Conservation (phyloP, 1,140 invertebrate species). For the Oncopodura yosiiana region DNA sequence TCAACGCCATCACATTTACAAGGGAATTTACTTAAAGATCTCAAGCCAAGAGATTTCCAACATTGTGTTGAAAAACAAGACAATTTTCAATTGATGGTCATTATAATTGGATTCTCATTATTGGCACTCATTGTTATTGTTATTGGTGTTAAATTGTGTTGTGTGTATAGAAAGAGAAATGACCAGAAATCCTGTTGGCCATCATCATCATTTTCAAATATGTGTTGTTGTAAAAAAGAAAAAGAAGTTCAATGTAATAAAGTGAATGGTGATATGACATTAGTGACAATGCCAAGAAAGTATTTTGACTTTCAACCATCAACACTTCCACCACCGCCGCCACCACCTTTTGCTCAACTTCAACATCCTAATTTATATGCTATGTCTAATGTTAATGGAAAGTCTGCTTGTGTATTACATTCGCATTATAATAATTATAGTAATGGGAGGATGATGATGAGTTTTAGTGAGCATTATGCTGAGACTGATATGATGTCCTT, state of each 20-base stretch:
- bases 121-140: conserved; percentile 2
- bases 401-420: too few species aligned
- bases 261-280: too few species aligned
- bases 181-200: not conserved
- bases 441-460: too few species aligned
- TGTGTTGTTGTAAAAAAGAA: not conserved
- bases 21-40: conserved; percentile 5
- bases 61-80: conserved; percentile 1
- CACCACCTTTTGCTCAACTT: too few species aligned
- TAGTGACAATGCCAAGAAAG: too few species aligned
- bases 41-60: conserved; percentile 5
- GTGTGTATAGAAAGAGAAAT: not conserved
- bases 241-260: not conserved
- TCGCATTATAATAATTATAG: too few species aligned
- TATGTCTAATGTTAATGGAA: too few species aligned
- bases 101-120: not conserved
- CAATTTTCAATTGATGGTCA: conserved; percentile 8
- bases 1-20: not conserved
- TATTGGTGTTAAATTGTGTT: conserved; percentile 1
- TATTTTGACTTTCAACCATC: not conserved
- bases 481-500: too few species aligned
- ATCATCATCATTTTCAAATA: not conserved
- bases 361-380: too few species aligned
- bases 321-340: not conserved
- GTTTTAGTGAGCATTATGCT: too few species aligned